Evolutionary conservation across 2,888 invertebrate species (phyloP).

Genomic region (Tiliacea citrago): DNA sequence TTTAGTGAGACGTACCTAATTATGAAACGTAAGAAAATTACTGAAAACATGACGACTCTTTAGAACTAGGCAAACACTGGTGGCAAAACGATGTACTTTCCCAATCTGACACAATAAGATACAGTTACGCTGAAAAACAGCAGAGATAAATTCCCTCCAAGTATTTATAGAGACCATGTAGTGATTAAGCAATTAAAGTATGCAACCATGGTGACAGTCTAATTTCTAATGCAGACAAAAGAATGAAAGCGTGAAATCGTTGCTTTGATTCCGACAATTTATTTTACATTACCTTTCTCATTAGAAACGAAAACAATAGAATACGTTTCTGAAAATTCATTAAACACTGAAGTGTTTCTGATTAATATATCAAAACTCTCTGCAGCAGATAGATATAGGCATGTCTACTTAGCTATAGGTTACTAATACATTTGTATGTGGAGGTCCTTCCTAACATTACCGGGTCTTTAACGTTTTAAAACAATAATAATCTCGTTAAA

Average conservation of each 20-base stretch:
- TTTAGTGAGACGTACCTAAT: background rate
- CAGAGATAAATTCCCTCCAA: conserved; percentile 23
- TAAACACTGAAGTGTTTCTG: background rate
- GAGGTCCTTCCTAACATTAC: conserved; percentile 25
- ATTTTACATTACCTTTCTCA: conserved; percentile 38
- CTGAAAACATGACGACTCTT: background rate
- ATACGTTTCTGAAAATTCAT: conserved; percentile 24
- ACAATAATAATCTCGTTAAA: conserved; percentile 60
- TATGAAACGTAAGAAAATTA: background rate
- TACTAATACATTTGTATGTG: background rate
- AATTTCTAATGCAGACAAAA: conserved; percentile 59
- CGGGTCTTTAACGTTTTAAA: conserved; percentile 48
- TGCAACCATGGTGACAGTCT: conserved; percentile 63
- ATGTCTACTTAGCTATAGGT: background rate
- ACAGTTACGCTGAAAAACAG: conserved; percentile 12
- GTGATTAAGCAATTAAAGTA: conserved; percentile 54
- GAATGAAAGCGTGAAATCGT: conserved; percentile 63
- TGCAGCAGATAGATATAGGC: background rate
- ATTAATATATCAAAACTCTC: background rate
- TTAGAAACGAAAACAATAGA: conserved; percentile 44
- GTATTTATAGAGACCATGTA: conserved; percentile 22
- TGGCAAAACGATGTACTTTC: background rate
- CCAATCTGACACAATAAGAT: background rate
- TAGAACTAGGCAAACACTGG: background rate
- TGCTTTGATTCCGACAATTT: conserved; percentile 50